Evolutionary conservation across 2,113 vertebrate genomes (phyloP), one percentile per base, ranked within the genome.

Genomic region (Rhabdomys dilectus): DNA sequence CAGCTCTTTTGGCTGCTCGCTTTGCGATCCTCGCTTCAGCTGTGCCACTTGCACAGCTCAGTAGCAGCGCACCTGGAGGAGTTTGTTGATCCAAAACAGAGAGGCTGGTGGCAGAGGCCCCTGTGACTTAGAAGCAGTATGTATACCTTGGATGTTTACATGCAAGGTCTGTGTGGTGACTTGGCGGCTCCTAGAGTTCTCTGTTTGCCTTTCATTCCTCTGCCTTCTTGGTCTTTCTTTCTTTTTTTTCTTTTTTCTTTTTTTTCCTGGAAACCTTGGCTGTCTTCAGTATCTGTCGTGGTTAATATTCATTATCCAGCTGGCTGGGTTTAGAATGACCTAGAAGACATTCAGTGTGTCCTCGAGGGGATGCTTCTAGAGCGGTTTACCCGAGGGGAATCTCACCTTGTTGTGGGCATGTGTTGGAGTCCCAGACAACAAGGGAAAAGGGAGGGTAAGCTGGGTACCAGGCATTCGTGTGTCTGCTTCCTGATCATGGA

Each of bases 151-250:
- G 0, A 72, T 62, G 19, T 60, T 92, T 22, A 58, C 6, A 39
- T 34, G 29, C 31, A 70, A 73, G 51, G 29, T 34, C 4, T 4
- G 62, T 24, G 19, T 5, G 4, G 34, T 0, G 0, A 62, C 66
- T 5, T 2, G 17, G 66, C 0, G 2, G 15, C 24, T 24, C 42
- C 3, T 10, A 15, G 45, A 60, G 0, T 2, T 15, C 42, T 56
- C 42, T 91, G 15, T 31, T 68, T 91, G 91, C 5, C 3, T 34
- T 29, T 91, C 62, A 6, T n/a, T 31, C 5, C n/a, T 78, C 58
- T 12, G 45, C 48, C 48, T 64, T 58, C 62, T 94, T 3, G 7
- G 4, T 7, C 22, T 86, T 91, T 62, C 45, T 0, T 66, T 42
- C 42, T 0, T 48, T n/a, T 9, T 45, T 45, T 45, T 5, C 45